Conservation (phyloP, 35 echinoderm and acorn worm species). For the Heliocidaris tuberculata region DNA sequence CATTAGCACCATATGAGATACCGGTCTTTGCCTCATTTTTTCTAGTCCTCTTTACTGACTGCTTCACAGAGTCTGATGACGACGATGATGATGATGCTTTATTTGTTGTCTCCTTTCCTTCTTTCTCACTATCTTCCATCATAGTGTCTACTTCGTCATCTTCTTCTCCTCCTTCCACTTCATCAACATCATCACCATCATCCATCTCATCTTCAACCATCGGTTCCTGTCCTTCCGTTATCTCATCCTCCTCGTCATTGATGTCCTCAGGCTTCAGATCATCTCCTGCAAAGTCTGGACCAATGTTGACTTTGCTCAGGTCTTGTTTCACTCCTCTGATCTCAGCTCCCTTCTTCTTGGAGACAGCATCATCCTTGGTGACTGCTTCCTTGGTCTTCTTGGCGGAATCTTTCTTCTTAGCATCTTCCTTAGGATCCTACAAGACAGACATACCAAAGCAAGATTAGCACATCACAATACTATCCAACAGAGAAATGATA, state of each 20-base stretch:
- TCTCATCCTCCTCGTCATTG: conserved; percentile 21
- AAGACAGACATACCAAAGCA: not conserved
- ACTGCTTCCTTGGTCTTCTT: conserved; percentile 36
- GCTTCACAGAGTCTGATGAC: not conserved
- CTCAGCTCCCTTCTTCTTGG: conserved; percentile 23
- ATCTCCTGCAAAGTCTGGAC: conserved; percentile 63
- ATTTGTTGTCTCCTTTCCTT: conserved; percentile 10
- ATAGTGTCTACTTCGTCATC: not conserved
- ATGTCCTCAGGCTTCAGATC: conserved; percentile 61
- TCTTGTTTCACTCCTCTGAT: conserved; percentile 73
- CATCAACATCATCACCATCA: not conserved
- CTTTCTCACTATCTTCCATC: conserved; percentile 22
- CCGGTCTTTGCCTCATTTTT: conserved; percentile 26
- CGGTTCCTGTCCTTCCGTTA: conserved; percentile 24
- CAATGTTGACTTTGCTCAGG: conserved; percentile 71
- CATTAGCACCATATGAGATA: conserved; percentile 72
- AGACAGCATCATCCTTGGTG: not conserved
- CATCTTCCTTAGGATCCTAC: conserved; percentile 49
- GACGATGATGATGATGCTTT: not conserved
- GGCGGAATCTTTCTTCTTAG: not conserved
- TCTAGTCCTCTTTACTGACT: conserved; percentile 37
- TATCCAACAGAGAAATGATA: not conserved
- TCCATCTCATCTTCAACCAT: conserved; percentile 2
- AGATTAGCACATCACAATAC: not conserved
- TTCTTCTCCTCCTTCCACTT: conserved; percentile 29